phyloP scores from a whole-genome alignment of 1,140 invertebrate genomes.

The Formica exsecta region DNA sequence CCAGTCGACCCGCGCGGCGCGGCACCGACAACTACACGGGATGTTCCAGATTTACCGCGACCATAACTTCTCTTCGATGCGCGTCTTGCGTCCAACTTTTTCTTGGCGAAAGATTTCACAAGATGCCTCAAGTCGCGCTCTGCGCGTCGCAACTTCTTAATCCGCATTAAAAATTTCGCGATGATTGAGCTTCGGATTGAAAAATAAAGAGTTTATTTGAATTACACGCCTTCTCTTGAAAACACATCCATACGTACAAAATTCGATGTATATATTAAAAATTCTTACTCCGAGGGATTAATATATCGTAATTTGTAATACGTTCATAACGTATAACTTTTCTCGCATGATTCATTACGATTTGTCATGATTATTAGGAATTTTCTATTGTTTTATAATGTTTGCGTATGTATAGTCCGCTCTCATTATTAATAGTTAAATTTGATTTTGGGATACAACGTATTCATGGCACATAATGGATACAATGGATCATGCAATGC shows the following conservation, averaged over 20 bases:
- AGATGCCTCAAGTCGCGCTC: not conserved
- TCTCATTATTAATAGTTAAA: not conserved
- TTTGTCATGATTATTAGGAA: not conserved
- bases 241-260: too few species aligned
- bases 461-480: not conserved
- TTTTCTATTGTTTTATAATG: not conserved
- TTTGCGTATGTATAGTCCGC: not conserved
- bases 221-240: not conserved
- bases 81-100: not conserved
- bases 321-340: too few species aligned
- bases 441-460: not conserved
- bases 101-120: not conserved
- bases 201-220: not conserved
- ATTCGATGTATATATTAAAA: too few species aligned
- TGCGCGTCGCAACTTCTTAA: not conserved
- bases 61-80: constrained; percentile 28
- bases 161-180: constrained; percentile 2
- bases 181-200: not conserved
- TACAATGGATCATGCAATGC: not conserved
- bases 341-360: too few species aligned
- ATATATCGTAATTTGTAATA: too few species aligned
- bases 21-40: constrained; percentile 16
- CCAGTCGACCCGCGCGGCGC: constrained; percentile 29
- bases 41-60: constrained; percentile 39
- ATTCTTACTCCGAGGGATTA: too few species aligned